Conservation (phyloP, 2,888 invertebrate genomes). For the Tortricodes alternella region DNA sequence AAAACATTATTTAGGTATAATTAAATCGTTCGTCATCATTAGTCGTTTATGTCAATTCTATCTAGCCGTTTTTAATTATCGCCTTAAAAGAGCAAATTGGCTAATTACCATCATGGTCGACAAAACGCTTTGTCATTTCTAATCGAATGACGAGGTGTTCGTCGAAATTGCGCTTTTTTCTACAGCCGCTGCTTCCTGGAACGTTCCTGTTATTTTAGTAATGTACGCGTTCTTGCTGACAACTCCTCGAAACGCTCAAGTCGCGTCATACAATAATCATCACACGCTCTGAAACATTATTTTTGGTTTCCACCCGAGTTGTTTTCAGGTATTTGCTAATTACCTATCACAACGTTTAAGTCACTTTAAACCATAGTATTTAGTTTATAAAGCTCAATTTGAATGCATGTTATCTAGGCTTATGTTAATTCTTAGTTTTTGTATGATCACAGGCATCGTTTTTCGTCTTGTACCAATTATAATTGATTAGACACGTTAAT, state of each 20-base stretch:
- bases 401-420: background rate
- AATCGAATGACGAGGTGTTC: constrained; percentile 7
- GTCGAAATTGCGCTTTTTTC: constrained; percentile 15
- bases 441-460: constrained; percentile 22
- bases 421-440: constrained; percentile 21
- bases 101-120: background rate
- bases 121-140: constrained; percentile 7
- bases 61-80: no score
- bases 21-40: no score
- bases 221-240: constrained; percentile 14
- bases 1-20: no score
- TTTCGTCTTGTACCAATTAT: constrained; percentile 31
- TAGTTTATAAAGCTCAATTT: background rate
- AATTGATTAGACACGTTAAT: constrained; percentile 37
- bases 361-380: background rate
- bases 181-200: constrained; percentile 6
- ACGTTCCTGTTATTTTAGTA: constrained; percentile 13
- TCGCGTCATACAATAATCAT: constrained; percentile 18
- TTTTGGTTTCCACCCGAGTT: constrained; percentile 13
- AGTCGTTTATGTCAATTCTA: no score
- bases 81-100: no score
- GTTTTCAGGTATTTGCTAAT: constrained; percentile 21
- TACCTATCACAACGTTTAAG: background rate
- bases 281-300: background rate
- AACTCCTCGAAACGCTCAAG: constrained; percentile 3